Conservation (phyloP, 2,113 vertebrate species). For the Diadophis punctatus region DNA sequence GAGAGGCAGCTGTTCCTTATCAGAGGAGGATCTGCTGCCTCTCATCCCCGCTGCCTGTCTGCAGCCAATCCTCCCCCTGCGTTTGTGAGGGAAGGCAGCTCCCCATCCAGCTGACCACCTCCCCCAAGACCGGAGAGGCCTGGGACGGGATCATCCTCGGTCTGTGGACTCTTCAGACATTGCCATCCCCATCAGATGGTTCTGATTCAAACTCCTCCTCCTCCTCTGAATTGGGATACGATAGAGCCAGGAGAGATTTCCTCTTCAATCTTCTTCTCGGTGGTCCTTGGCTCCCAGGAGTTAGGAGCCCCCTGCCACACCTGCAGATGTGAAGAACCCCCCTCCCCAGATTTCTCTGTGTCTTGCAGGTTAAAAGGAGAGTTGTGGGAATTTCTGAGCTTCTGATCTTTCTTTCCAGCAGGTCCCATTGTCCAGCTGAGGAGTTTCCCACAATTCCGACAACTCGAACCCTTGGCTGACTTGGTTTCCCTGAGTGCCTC, state of each 20-base stretch:
- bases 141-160: rapidly evolving
- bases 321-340: no score
- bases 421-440: background rate
- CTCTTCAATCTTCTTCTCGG: background rate
- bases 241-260: background rate
- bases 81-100: background rate
- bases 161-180: no score
- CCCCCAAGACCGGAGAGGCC: background rate
- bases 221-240: background rate
- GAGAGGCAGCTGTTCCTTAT: background rate
- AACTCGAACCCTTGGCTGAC: rapidly evolving
- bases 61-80: background rate
- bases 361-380: background rate
- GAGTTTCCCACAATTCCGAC: background rate
- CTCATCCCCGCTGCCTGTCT: no score
- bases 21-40: background rate
- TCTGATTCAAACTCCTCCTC: background rate
- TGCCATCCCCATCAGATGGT: background rate
- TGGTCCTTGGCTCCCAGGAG: background rate
- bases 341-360: background rate
- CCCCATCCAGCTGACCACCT: background rate
- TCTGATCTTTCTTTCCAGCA: background rate
- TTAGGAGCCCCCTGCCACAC: background rate
- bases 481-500: background rate
- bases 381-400: background rate